These are phyloP conservation scores for Pseudomugil gertrudae DNA, from an alignment of 2,797 vertebrate genomes.

Conservation along the genomic window DNA sequence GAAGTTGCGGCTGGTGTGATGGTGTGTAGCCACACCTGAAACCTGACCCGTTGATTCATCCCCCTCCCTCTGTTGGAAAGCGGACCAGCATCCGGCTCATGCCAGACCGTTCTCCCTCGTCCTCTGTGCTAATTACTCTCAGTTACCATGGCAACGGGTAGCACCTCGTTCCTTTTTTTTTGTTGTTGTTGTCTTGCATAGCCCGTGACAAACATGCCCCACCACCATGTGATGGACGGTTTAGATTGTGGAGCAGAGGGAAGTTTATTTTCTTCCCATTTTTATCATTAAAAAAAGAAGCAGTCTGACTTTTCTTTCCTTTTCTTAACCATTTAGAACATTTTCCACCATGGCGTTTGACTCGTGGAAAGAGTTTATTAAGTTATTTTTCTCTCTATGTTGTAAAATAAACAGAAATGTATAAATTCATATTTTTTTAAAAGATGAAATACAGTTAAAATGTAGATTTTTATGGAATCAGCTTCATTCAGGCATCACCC, in stretches of 20 bases:
- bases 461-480: no score
- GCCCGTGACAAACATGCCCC: conserved; percentile 47
- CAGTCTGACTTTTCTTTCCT: no score
- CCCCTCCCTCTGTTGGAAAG: conserved; percentile 54
- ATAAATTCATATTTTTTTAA: no score
- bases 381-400: no score
- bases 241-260: not conserved
- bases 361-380: no score
- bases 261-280: not conserved
- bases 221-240: conserved; percentile 8
- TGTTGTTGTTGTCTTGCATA: conserved; percentile 45
- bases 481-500: no score
- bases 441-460: no score
- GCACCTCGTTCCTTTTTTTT: conserved; percentile 50
- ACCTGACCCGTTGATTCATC: conserved; percentile 44
- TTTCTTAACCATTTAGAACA: no score
- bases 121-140: conserved; percentile 71
- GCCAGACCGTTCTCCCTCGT: conserved; percentile 43
- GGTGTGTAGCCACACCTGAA: conserved; percentile 37
- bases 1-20: conserved; percentile 10
- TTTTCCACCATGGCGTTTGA: no score
- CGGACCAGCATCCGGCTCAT: conserved; percentile 59
- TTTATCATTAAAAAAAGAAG: no score
- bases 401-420: no score
- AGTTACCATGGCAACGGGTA: conserved; percentile 69